These are phyloP conservation scores for Schlechtendalia chinensis DNA, from an alignment of 1,140 invertebrate genomes.

Conservation along the genomic window DNA sequence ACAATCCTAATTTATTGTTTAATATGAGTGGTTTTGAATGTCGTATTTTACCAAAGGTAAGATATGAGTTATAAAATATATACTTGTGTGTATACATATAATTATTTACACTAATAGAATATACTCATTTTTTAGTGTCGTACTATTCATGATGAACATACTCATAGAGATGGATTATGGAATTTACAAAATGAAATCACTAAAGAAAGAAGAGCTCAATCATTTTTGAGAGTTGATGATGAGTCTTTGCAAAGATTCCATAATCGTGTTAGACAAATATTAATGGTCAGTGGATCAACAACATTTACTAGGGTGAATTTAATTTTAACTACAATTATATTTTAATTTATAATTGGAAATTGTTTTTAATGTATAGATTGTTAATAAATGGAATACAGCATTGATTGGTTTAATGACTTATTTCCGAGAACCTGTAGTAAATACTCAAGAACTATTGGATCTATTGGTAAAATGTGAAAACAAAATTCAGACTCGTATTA, in stretches of 20 bases:
- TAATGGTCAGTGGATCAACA: slow-evolving; percentile 99
- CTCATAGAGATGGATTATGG: slow-evolving; percentile 96
- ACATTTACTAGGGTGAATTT: slow-evolving; percentile 88
- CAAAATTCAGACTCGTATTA: slow-evolving; percentile 99
- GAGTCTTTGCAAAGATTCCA: slow-evolving; percentile 97
- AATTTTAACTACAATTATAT: not conserved
- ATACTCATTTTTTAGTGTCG: slow-evolving; percentile 72
- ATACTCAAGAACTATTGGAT: slow-evolving; percentile 96
- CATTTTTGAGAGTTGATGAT: slow-evolving; percentile 96
- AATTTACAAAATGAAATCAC: slow-evolving; percentile 99
- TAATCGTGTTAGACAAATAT: slow-evolving; percentile 96
- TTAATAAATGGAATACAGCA: slow-evolving; percentile 99
- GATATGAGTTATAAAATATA: too few species aligned
- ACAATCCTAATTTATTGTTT: slow-evolving; percentile 98
- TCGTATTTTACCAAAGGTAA: slow-evolving; percentile 89
- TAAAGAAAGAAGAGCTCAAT: slow-evolving; percentile 98
- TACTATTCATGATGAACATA: slow-evolving; percentile 94
- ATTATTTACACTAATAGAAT: not conserved
- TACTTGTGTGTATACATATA: not conserved
- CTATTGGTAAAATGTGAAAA: slow-evolving; percentile 99
- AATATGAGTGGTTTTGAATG: slow-evolving; percentile 99
- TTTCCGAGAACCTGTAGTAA: slow-evolving; percentile 98
- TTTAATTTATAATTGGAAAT: not conserved
- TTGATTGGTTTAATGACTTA: slow-evolving; percentile 99
- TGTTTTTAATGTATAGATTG: slow-evolving; percentile 66